A percentile compares a stretch with the other conserved stretches of the same genome.
These are phyloP conservation scores for Petrocephalus sullivani DNA, from an alignment of 2,797 vertebrate genomes.

Conservation along the genomic window DNA sequence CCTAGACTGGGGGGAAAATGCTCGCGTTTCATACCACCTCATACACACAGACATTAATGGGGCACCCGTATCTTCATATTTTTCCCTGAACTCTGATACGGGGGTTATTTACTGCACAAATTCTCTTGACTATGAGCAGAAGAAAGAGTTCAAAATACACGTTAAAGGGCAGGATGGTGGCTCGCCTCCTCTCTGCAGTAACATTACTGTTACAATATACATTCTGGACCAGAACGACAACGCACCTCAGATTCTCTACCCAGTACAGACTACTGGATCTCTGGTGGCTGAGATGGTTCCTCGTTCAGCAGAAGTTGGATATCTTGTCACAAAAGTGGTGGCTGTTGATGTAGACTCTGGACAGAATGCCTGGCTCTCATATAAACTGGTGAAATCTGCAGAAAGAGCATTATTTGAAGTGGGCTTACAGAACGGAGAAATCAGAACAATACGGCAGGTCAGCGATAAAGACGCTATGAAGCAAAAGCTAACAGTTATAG, in stretches of 20 bases:
- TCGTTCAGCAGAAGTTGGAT: constrained; percentile 62
- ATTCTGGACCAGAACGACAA: constrained; percentile 52
- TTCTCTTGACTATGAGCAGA: constrained; percentile 59
- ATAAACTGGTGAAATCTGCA: constrained; percentile 44
- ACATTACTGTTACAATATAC: constrained; percentile 19
- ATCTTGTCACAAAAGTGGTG: constrained; percentile 55
- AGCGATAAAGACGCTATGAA: constrained; percentile 51
- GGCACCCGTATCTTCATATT: constrained; percentile 39
- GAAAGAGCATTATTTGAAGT: constrained; percentile 39
- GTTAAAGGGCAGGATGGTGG: constrained; percentile 56
- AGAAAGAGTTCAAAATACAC: constrained; percentile 44
- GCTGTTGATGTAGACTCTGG: constrained; percentile 52
- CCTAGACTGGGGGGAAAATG: constrained; percentile 54
- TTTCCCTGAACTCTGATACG: constrained; percentile 55
- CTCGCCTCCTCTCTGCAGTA: constrained; percentile 42
- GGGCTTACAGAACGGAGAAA: constrained; percentile 35
- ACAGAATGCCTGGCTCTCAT: constrained; percentile 51
- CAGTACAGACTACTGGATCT: constrained; percentile 50
- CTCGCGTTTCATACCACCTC: constrained; percentile 55
- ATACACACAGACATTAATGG: constrained; percentile 42
- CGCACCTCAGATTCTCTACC: constrained; percentile 45
- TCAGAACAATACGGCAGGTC: constrained; percentile 49
- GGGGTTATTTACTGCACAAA: constrained; percentile 54
- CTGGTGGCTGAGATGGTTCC: constrained; percentile 63
- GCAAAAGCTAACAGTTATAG: constrained; percentile 40